Evolutionary conservation across 2,797 vertebrate genomes (phyloP).

Genomic region (Acanthurus leucopareius): DNA sequence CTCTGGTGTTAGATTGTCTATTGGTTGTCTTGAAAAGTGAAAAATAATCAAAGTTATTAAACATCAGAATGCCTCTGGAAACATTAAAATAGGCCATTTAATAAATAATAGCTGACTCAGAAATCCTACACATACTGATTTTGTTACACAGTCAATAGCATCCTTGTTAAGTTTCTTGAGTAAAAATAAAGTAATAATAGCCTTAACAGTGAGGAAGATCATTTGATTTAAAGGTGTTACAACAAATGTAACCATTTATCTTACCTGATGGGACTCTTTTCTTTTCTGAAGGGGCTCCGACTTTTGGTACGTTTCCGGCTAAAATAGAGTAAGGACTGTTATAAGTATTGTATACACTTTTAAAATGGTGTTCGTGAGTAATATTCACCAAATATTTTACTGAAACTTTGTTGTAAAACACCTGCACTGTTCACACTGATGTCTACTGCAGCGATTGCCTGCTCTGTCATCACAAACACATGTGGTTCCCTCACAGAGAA

Average conservation of each 20-base stretch:
- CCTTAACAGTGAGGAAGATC: not conserved
- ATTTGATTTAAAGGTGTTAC: not conserved
- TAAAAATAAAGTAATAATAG: conserved; percentile 3
- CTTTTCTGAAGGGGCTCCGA: conserved; percentile 96
- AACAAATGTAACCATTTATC: not conserved
- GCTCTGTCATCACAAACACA: not conserved
- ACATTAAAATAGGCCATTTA: not conserved
- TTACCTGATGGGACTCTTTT: conserved; percentile 97
- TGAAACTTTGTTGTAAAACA: not conserved
- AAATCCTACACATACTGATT: not conserved
- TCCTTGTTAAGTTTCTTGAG: not conserved
- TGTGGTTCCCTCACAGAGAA: not conserved
- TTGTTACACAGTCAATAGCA: not conserved
- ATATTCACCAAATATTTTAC: too few relatives aligned
- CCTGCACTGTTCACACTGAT: not conserved
- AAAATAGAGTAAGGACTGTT: conserved; percentile 3
- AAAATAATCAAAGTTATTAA: not conserved
- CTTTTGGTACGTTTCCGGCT: conserved; percentile 92
- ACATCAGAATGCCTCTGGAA: not conserved
- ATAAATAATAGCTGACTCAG: too few relatives aligned
- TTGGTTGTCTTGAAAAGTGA: conserved; percentile 88
- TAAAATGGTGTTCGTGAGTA: not conserved
- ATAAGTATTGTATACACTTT: not conserved
- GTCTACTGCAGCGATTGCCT: not conserved
- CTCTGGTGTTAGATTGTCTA: conserved; percentile 97